Base-by-base conservation (phyloP, 2,113 vertebrate species). In the Phalacrocorax pelagicus region DNA sequence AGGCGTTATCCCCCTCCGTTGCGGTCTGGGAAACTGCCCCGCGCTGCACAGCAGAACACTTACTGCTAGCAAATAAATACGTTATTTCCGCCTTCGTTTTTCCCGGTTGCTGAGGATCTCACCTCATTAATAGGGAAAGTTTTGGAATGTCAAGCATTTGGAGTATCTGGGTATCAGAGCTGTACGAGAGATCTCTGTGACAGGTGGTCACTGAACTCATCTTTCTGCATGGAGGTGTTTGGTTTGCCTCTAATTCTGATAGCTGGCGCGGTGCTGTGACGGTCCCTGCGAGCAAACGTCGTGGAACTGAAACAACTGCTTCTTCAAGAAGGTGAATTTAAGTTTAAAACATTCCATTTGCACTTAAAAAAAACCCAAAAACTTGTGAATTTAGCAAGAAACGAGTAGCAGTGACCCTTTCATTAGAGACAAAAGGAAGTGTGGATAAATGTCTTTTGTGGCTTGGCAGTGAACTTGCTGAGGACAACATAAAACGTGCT, bases 391-490 rank as follows among this genome's bases (percentile, higher is more conserved):
- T 58, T 52, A 61, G 44, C 46, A 81, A 82, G 52, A 83, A 95
- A 49, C 80, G 23, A 75, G 71, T 57, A 88, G 86, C 69, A 13
- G 20, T 47, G 92, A 91, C 85, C 85, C 87, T 54, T 91, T 94
- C 89, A 81, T 86, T 90, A 75, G 86, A 71, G 81, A 80, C 93
- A 88, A 88, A 94, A 84, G 92, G 94, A 81, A 81, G 89, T 55
- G 86, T 36, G 52, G 92, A 19, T 85, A 77, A 69, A 92, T 86
- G 95, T 72, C 94, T 88, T 83, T 83, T 92, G 96, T 90, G 86
- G 87, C 69, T 88, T 93, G 95, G 96, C 94, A 78, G 74, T 72
- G 66, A 79, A 94, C 90, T 95, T 49, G 88, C 95, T 74, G 93
- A 94, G 89, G 90, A 58, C 30, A 30, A 73, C 94, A 87, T 51